Evolutionary conservation across 2,888 invertebrate species (phyloP).

Genomic region (Tachina fera): DNA sequence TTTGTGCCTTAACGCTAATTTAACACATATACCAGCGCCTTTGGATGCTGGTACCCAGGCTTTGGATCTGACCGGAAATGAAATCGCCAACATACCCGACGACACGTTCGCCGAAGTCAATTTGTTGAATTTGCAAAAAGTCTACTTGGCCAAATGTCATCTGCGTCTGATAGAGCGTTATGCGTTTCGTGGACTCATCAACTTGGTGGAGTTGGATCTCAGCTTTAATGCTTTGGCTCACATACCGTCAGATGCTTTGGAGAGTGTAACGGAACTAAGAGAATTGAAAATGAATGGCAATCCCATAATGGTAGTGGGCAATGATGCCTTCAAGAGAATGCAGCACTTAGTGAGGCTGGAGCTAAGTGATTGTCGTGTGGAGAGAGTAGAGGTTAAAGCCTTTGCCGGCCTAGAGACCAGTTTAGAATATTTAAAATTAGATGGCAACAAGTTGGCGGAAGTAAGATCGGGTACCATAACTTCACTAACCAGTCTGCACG

Average conservation of each 20-base stretch:
- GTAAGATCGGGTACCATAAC: constrained; percentile 88
- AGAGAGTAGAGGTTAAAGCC: constrained; percentile 87
- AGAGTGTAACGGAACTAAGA: constrained; percentile 88
- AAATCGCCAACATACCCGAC: constrained; percentile 86
- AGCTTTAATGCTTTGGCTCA: constrained; percentile 88
- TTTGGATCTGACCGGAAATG: constrained; percentile 90
- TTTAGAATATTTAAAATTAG: constrained; percentile 90
- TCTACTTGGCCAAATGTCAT: constrained; percentile 89
- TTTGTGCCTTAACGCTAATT: constrained; percentile 89
- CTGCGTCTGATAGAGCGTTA: constrained; percentile 88
- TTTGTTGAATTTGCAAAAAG: constrained; percentile 91
- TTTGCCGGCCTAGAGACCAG: constrained; percentile 89
- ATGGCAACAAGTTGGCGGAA: constrained; percentile 88
- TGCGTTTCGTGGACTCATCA: constrained; percentile 90
- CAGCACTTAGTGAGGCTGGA: constrained; percentile 89
- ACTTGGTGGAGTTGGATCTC: constrained; percentile 91
- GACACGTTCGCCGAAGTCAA: constrained; percentile 90
- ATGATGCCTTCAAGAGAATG: constrained; percentile 87
- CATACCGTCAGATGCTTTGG: constrained; percentile 90
- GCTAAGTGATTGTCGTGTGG: constrained; percentile 88
- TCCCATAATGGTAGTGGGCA: constrained; percentile 88
- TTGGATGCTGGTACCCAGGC: constrained; percentile 91
- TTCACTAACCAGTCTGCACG: constrained; percentile 88
- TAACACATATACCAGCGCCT: constrained; percentile 88
- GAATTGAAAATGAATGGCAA: constrained; percentile 90